Evolutionary conservation across 2,797 vertebrate genomes (phyloP).

Genomic region (Pangasius djambal): DNA sequence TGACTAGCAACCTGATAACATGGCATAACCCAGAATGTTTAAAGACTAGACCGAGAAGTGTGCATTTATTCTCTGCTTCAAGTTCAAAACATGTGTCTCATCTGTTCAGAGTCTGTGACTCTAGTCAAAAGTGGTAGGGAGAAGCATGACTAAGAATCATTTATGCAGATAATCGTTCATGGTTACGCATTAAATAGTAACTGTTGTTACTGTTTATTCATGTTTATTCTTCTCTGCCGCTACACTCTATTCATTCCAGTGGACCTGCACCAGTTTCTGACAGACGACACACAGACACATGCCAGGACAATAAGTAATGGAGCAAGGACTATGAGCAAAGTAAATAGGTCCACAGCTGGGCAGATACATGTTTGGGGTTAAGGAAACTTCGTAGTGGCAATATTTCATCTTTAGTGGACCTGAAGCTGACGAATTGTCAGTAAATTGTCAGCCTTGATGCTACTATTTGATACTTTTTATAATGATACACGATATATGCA

Average conservation of each 20-base stretch:
- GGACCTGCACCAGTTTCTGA: slow-evolving; percentile 41
- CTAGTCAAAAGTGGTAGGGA: not conserved
- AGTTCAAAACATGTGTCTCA: not conserved
- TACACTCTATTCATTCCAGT: not conserved
- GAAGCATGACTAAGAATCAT: not conserved
- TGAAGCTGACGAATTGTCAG: not conserved
- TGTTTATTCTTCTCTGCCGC: not conserved
- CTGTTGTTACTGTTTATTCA: not conserved
- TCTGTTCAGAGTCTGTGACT: not conserved
- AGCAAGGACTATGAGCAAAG: slow-evolving; percentile 30
- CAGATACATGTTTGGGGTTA: not conserved
- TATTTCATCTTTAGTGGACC: not conserved
- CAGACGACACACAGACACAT: slow-evolving; percentile 61
- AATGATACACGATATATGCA: not conserved
- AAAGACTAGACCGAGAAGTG: not conserved
- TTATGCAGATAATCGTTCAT: not conserved
- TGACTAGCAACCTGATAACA: not conserved
- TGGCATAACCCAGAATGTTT: not conserved
- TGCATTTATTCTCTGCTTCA: not conserved
- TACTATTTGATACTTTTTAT: not conserved
- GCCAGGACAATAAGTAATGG: slow-evolving; percentile 30
- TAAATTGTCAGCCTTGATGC: not conserved
- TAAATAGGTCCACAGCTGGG: slow-evolving; percentile 24
- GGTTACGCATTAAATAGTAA: not conserved
- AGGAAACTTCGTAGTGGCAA: not conserved